A percentile compares a stretch with the other conserved stretches of the same genome.
phyloP scores from a whole-genome alignment of 2,797 vertebrate species.

The Schizopygopsis malacanthus region DNA sequence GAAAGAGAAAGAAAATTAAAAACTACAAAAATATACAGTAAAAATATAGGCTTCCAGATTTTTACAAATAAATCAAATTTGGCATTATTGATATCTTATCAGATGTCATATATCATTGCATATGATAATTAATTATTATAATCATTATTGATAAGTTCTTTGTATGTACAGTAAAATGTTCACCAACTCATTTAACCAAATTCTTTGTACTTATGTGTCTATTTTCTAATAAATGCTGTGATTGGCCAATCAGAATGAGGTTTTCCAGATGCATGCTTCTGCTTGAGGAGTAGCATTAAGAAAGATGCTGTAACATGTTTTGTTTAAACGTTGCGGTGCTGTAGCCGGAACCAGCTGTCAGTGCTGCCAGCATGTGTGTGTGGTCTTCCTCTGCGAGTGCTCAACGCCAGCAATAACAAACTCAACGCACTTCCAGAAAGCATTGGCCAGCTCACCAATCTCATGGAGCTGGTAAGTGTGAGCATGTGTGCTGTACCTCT shows the following conservation, averaged over 20 bases:
- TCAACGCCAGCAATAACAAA: conserved; percentile 98
- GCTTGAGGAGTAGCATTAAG: neutral
- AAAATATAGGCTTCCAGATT: neutral
- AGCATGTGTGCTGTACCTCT: conserved; percentile 34
- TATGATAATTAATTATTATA: neutral
- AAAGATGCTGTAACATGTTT: conserved; percentile 13
- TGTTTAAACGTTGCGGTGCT: conserved; percentile 13
- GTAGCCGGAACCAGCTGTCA: conserved; percentile 94
- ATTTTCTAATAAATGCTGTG: neutral
- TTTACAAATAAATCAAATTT: neutral
- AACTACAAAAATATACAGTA: neutral
- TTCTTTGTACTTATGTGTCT: neutral
- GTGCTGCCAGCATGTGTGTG: conserved; percentile 90
- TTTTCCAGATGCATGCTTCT: conserved; percentile 14
- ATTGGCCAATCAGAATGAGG: neutral
- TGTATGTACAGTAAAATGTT: neutral
- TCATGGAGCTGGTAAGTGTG: conserved; percentile 92
- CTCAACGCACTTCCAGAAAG: conserved; percentile 91
- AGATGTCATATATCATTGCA: neutral
- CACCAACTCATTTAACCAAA: neutral
- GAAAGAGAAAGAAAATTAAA: neutral
- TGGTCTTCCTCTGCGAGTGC: conserved; percentile 91
- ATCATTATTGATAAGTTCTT: neutral
- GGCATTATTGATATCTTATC: neutral
- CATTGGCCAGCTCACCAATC: conserved; percentile 88